Evolutionary conservation across 2,888 invertebrate genomes (phyloP), one percentile per base, ranked within the genome.

Genomic region (Coleophora flavipennella): DNA sequence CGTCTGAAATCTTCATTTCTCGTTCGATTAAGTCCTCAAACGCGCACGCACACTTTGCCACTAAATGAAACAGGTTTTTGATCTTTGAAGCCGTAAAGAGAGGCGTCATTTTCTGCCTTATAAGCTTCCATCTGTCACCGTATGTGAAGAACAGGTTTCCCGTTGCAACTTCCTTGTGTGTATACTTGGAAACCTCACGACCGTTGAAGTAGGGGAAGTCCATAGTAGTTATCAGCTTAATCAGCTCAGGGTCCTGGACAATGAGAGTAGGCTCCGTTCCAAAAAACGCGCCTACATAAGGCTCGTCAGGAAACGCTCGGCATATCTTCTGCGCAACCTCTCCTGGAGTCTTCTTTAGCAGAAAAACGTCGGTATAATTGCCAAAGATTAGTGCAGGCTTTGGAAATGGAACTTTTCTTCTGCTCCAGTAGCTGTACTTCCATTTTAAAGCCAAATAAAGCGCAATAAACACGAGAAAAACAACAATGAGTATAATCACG

Each of bases 61-160:
- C 63, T 9, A 76, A 45, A 41, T 65, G 51, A 36, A 77, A 78
- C 78, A 78, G 78, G 11, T 59, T 69, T 43, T 66, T 77, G 60
- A 78, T 70, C 48, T 77, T 78, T 0, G 64, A 51, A 0, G 72
- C 62, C 0, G 78, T 63, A 46, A 78, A 80, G 0, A 77, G 38
- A 0, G 71, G 72, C 0, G 69, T 70, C 10, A 75, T 41, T 38
- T 75, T 73, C 44, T 76, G 76, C 0, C 79, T 51, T 1, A 69
- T 34, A 0, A 72, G 62, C 38, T 67, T 72, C 78, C 79, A 80
- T 1, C 49, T 43, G 43, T 77, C 71, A 0, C 79, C 79, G 31
- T 61, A 50, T 0, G 53, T 49, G 33, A 53, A 59, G 42, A 77
- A 74, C 1, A 78, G 44, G 27, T 62, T 69, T 28, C 52, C 51